Percentiles rank a stretch among this genome's conserved stretches.
These are phyloP conservation scores for Zingel zingel DNA, from an alignment of 2,113 vertebrate species.

Conservation along the genomic window DNA sequence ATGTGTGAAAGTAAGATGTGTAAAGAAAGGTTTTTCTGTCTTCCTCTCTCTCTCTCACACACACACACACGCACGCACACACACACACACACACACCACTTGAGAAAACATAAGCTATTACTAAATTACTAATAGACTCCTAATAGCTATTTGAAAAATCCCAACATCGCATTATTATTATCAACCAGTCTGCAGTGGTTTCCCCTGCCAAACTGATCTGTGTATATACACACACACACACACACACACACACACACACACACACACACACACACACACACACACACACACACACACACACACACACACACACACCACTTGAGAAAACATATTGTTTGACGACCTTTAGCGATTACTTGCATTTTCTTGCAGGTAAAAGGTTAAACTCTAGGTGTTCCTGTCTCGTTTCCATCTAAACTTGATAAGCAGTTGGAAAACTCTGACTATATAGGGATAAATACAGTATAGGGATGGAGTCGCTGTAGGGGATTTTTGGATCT, in stretches of 20 bases:
- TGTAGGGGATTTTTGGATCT: conserved; percentile 45
- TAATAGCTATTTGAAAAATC: too few relatives aligned
- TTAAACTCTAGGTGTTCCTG: background rate
- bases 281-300: background rate
- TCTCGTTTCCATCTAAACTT: conserved; percentile 26
- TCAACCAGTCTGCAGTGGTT: too few relatives aligned
- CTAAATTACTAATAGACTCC: too few relatives aligned
- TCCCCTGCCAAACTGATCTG: too few relatives aligned
- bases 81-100: background rate
- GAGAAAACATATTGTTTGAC: background rate
- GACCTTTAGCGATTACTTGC: background rate
- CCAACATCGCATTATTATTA: too few relatives aligned
- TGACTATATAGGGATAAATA: background rate
- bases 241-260: background rate
- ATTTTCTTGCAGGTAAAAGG: conserved; percentile 5
- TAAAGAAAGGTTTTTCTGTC: background rate
- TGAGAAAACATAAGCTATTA: background rate
- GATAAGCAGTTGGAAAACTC: conserved; percentile 39
- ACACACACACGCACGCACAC: background rate
- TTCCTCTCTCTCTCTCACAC: background rate
- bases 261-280: background rate
- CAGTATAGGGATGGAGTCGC: conserved; percentile 29
- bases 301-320: background rate
- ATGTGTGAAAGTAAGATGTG: background rate
- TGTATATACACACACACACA: too few relatives aligned